A percentile compares a stretch with the other conserved stretches of the same genome.
These are phyloP conservation scores for Diceros bicornis DNA, from an alignment of 2,797 vertebrate genomes.

Conservation along the genomic window DNA sequence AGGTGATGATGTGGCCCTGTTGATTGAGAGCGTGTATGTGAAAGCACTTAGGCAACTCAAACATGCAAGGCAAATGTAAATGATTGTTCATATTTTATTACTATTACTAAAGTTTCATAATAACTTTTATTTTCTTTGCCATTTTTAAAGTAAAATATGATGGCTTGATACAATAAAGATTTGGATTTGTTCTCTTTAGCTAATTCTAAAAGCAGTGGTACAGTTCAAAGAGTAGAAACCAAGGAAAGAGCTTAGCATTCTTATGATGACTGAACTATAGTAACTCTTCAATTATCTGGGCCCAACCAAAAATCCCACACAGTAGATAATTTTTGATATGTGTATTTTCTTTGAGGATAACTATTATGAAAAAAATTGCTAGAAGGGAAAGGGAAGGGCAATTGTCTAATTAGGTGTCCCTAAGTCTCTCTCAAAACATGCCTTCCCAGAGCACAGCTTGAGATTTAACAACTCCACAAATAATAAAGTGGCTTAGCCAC, in stretches of 20 bases:
- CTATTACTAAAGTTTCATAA: conserved; percentile 5
- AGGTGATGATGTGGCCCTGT: neutral
- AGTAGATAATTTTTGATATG: neutral
- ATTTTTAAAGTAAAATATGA: conserved; percentile 12
- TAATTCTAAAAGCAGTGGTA: neutral
- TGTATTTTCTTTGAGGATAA: neutral
- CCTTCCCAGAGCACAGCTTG: neutral
- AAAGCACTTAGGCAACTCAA: conserved; percentile 12
- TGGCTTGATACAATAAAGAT: neutral
- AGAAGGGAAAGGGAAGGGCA: neutral
- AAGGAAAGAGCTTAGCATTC: neutral
- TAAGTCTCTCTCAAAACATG: neutral
- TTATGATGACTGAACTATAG: neutral
- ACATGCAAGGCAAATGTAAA: conserved; percentile 12
- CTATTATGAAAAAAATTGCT: neutral
- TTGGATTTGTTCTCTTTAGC: neutral
- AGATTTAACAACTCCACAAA: neutral
- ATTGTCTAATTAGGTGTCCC: neutral
- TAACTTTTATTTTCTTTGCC: neutral
- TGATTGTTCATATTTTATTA: neutral
- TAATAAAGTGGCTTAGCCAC: conserved; percentile 5
- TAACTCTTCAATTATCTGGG: conserved; percentile 17
- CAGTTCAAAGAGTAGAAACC: neutral
- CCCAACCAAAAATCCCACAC: neutral
- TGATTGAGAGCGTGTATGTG: neutral